These are phyloP conservation scores for Rhabdomys pumilio DNA, from an alignment of 2,797 vertebrate genomes.

Conservation along the genomic window DNA sequence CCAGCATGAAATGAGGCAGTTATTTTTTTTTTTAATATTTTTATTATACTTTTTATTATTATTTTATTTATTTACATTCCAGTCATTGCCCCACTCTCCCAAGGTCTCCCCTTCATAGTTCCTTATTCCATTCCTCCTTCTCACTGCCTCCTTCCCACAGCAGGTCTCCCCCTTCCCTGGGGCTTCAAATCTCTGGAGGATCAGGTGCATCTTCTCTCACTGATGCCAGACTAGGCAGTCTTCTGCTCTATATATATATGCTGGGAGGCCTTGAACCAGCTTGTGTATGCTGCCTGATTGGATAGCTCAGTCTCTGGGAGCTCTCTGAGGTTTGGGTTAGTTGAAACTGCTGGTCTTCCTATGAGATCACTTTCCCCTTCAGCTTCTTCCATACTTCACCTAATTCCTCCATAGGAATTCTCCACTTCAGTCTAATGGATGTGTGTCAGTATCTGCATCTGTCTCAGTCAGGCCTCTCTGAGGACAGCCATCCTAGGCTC, in stretches of 20 bases:
- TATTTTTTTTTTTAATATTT: neutral
- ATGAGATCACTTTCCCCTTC: neutral
- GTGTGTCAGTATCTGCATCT: neutral
- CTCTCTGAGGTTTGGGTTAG: neutral
- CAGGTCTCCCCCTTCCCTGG: too few relatives aligned
- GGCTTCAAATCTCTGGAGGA: too few relatives aligned
- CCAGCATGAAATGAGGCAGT: constrained; percentile 9
- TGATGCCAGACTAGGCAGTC: neutral
- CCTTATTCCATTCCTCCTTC: neutral
- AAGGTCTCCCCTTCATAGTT: neutral
- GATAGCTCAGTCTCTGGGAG: neutral
- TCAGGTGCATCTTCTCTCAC: neutral
- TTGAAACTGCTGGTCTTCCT: neutral
- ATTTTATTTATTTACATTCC: neutral
- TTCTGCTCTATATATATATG: too few relatives aligned
- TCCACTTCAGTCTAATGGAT: neutral
- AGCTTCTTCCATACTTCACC: neutral
- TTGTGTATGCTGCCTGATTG: neutral
- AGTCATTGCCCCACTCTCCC: rapidly evolving
- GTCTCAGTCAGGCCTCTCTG: neutral
- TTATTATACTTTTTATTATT: neutral
- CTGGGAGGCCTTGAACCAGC: too few relatives aligned
- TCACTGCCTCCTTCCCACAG: neutral
- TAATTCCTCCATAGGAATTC: neutral
- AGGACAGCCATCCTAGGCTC: neutral